Evolutionary conservation across 2,888 invertebrate species (phyloP).

Genomic region (Drosophila aldrichi): DNA sequence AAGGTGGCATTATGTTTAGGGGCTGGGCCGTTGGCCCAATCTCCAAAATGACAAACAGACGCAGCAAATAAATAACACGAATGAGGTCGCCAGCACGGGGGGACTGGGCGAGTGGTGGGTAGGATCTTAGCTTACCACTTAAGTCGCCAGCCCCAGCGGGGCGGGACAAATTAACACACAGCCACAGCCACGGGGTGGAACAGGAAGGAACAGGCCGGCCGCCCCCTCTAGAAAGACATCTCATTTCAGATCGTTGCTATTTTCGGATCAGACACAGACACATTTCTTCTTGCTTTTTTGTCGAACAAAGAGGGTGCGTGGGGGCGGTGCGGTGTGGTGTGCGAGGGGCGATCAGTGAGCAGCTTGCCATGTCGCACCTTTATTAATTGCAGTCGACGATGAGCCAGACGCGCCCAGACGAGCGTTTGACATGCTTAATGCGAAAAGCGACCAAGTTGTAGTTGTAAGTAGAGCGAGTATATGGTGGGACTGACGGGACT

Average conservation of each 20-base stretch:
- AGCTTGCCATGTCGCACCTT: slow-evolving; percentile 80
- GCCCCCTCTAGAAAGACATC: slow-evolving; percentile 12
- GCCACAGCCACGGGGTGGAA: slow-evolving; percentile 26
- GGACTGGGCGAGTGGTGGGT: neutral
- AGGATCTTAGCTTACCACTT: slow-evolving; percentile 60
- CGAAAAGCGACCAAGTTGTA: slow-evolving; percentile 49
- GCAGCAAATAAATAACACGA: slow-evolving; percentile 75
- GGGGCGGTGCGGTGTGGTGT: no score
- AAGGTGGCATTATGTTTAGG: slow-evolving; percentile 28
- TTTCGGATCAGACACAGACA: slow-evolving; percentile 44
- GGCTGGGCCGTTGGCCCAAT: slow-evolving; percentile 10
- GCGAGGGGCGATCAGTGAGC: slow-evolving; percentile 7
- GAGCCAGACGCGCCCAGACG: slow-evolving; percentile 64
- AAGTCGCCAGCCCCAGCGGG: slow-evolving; percentile 50
- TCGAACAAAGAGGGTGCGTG: neutral
- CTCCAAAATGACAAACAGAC: slow-evolving; percentile 73
- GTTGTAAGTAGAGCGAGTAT: slow-evolving; percentile 6
- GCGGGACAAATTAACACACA: slow-evolving; percentile 67
- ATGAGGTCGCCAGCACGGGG: neutral
- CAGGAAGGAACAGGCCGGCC: slow-evolving; percentile 42
- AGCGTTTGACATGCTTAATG: slow-evolving; percentile 78
- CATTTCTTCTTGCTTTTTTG: slow-evolving; percentile 5
- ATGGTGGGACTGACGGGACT: neutral
- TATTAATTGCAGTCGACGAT: slow-evolving; percentile 81
- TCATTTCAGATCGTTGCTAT: slow-evolving; percentile 40